Conservation (phyloP, 2,113 vertebrate species). For the Prolemur simus region DNA sequence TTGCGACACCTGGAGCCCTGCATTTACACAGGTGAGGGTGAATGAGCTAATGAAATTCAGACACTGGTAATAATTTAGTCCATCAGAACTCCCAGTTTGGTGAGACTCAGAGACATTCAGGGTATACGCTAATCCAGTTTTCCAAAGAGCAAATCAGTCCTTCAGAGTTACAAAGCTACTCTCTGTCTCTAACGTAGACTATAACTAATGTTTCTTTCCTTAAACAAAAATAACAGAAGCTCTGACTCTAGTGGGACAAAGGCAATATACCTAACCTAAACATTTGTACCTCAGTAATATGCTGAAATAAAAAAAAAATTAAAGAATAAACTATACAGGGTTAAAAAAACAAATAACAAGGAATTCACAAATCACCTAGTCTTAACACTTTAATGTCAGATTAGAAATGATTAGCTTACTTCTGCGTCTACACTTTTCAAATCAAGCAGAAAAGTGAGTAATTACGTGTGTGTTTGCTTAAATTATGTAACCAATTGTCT, state of each 20-base stretch:
- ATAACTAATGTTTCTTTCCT: conserved; percentile 28
- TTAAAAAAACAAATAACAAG: not conserved
- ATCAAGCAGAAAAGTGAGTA: conserved; percentile 52
- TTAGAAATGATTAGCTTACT: conserved; percentile 34
- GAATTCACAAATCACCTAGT: not conserved
- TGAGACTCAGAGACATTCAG: not conserved
- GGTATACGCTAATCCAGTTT: not conserved
- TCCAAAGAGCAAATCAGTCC: not conserved
- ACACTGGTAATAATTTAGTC: not conserved
- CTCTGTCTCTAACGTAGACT: conserved; percentile 3
- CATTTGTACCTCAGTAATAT: no score
- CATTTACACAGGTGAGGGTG: no score
- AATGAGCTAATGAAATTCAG: not conserved
- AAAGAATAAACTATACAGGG: no score
- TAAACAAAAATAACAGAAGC: not conserved
- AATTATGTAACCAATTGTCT: conserved; percentile 51
- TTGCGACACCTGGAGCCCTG: not conserved
- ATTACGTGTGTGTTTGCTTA: conserved; percentile 36
- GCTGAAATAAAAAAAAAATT: no score
- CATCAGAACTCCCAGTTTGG: not conserved
- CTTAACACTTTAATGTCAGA: not conserved
- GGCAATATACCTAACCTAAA: no score
- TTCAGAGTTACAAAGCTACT: not conserved
- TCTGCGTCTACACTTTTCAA: not conserved
- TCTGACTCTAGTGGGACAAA: no score